Conservation (phyloP, 2,113 vertebrate species). For the Xiphorhynchus elegans region DNA sequence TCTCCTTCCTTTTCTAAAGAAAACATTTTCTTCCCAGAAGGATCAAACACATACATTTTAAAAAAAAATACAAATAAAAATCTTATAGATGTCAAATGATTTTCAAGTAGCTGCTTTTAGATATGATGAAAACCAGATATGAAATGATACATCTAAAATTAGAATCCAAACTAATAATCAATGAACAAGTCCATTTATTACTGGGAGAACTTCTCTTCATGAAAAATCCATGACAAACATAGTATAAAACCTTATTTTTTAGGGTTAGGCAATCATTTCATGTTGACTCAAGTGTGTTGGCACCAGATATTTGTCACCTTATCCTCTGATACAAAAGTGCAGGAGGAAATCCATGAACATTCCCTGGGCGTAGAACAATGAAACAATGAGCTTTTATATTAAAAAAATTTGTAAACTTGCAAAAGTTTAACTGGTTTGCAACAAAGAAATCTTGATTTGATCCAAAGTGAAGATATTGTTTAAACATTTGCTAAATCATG, state of each 20-base stretch:
- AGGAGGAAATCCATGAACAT: not conserved
- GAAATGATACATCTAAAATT: not conserved
- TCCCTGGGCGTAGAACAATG: rapidly evolving
- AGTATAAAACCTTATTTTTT: not conserved
- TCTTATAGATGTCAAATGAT: not conserved
- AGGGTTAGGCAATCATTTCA: not conserved
- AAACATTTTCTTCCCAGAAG: not conserved
- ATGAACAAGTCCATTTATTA: not conserved
- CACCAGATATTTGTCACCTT: not conserved
- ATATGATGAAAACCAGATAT: not conserved
- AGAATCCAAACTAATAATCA: not conserved
- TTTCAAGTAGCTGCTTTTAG: not conserved
- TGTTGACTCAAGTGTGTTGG: not conserved
- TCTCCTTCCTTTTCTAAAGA: not conserved
- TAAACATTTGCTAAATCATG: not conserved
- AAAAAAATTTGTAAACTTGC: not conserved
- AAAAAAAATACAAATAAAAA: not conserved
- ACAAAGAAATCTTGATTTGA: not conserved
- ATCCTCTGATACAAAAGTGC: not conserved
- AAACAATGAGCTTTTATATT: not conserved
- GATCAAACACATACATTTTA: not conserved
- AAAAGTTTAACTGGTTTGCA: not conserved
- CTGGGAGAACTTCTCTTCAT: not conserved
- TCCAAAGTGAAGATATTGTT: not conserved
- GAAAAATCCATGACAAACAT: not conserved